Conservation (phyloP, 2,113 vertebrate species). For the Lota lota region DNA sequence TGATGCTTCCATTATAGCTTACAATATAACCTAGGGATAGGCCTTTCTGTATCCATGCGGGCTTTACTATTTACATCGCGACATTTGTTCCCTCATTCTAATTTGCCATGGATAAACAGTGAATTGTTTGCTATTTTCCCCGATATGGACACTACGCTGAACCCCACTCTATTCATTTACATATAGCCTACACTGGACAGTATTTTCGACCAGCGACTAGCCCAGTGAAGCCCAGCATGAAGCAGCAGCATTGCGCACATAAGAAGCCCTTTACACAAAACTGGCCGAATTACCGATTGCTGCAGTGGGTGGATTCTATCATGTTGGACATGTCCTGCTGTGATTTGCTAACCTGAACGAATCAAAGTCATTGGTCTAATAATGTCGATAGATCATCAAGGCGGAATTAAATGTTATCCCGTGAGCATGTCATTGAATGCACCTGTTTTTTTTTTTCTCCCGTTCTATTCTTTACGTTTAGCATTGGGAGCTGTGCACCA, state of each 20-base stretch:
- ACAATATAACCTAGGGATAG: too few species aligned
- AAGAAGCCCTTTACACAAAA: constrained; percentile 45
- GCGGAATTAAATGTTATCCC: not conserved
- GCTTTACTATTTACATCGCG: too few species aligned
- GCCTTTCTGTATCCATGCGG: too few species aligned
- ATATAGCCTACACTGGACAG: not conserved
- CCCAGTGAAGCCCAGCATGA: not conserved
- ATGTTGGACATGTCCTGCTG: constrained; percentile 48
- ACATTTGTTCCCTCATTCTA: too few species aligned
- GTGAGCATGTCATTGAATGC: too few species aligned
- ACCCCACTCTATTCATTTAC: too few species aligned
- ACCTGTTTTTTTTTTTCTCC: too few species aligned
- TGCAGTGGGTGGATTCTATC: constrained; percentile 71
- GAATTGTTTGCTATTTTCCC: too few species aligned
- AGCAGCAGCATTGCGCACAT: constrained; percentile 41
- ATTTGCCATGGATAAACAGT: too few species aligned
- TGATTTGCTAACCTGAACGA: constrained; percentile 18
- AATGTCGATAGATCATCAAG: not conserved
- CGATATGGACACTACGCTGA: too few species aligned
- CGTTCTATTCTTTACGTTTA: constrained; percentile 27
- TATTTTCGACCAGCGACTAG: not conserved
- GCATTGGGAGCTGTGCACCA: constrained; percentile 61
- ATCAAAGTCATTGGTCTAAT: constrained; percentile 12
- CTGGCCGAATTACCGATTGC: constrained; percentile 42
- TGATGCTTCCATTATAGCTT: too few species aligned